Base-by-base conservation (phyloP, 2,797 vertebrate species). In the Smutsia temminckii region DNA sequence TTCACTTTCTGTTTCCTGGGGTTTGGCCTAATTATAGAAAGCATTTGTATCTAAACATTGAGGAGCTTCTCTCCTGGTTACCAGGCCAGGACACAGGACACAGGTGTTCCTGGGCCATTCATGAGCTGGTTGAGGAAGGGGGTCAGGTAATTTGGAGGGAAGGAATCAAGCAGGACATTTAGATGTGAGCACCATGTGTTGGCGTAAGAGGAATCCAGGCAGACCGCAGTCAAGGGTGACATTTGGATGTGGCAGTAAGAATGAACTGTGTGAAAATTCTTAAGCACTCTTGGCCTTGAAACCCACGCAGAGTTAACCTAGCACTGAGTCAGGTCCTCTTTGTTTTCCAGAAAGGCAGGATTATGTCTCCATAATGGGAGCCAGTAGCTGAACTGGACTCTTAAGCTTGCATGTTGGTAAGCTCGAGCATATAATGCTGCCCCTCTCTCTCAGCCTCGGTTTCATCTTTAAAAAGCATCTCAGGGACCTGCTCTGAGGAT, bases 181-280 rank as follows among this genome's bases (percentile, higher is more conserved):
- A 46, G 57, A 8, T 75, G 59, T 27, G 61, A 88, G 80, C 7
- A 51, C 37, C 51, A 4, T 1, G 6, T 25, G 34, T 51, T 53
- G 66, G 46, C 25, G 49, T 78, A 4, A 64, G 46, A 53, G 68
- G 63, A 63, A 14, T 75, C 72, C 20, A 89, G 66, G 46, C 92
- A 27, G 23, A 79, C 42, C 20, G 17, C 37, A 37, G 46, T 80
- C 27, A 4, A 16, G 77, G 69, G 4, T 69, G 37, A 20, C 81
- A 51, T 87, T 74, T 74, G 79, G 79, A 61, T 55, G 68, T 51
- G 84, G 63, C 51, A 77, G 27, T 92, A 49, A 75, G 72, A 92
- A 92, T 46, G 86, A 85, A 51, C 46, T 16, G 4, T 16, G 37
- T 21, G 32, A 89, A 85, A 79, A 59, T 64, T 63, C 37, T 25